Evolutionary conservation across 2,113 vertebrate species (phyloP).

Genomic region (Cavia porcellus): DNA sequence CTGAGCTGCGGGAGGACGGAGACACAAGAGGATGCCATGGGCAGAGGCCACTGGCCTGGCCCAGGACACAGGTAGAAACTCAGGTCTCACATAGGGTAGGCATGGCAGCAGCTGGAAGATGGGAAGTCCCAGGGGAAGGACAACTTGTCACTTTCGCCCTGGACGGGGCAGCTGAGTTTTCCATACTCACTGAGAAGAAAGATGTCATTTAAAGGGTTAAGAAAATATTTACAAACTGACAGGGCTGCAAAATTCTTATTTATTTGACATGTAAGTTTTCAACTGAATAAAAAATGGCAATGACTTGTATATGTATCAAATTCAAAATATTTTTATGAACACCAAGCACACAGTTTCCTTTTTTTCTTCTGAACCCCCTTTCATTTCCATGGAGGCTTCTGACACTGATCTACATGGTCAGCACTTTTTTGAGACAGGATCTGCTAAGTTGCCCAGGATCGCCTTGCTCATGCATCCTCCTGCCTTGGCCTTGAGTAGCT

Average conservation of each 20-base stretch:
- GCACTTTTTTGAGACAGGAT: background rate
- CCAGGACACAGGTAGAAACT: background rate
- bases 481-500: background rate
- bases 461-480: background rate
- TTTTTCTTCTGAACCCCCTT: background rate
- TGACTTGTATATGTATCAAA: background rate
- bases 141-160: too few relatives aligned
- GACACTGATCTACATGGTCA: background rate
- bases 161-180: background rate
- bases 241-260: background rate
- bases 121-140: background rate
- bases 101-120: background rate
- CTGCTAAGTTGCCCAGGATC: background rate
- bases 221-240: background rate
- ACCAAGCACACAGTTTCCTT: background rate
- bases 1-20: background rate
- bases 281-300: constrained; percentile 42
- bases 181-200: background rate
- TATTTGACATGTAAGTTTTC: background rate
- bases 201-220: background rate
- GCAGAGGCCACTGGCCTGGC: rapidly evolving
- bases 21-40: rapidly evolving
- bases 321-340: constrained; percentile 63
- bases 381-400: background rate
- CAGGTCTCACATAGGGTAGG: background rate